Base-by-base conservation (phyloP, 1,140 invertebrate species). In the Bombus superbus region DNA sequence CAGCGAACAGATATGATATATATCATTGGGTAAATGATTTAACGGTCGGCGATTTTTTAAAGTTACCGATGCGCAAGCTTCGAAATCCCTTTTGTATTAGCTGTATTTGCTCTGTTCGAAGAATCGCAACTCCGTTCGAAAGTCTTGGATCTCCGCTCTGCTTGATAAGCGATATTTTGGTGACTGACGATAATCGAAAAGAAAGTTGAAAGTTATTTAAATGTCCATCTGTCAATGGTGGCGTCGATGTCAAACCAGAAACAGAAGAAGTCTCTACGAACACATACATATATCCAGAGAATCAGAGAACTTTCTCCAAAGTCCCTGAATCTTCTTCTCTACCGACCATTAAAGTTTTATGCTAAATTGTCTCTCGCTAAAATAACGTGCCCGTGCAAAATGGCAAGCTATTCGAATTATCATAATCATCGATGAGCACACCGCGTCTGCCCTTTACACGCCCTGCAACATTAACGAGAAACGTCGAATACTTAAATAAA, bases 131-230 rank as follows among this genome's bases (percentile, higher is more conserved):
- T 40, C 15, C 15, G 4, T 76, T 77, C 15, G 57, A 40, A 38
- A 69, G 35, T 40, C 64, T 6, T 0, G 8, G 5, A 18, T 22
- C 10, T 35, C 1, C 13, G 11, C n/a, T 1, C 5, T 22, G 38
- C 28, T 8, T 3, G 28, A 59, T 64, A 66, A 57, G 57, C 47
- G 74, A 75, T 75, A 59, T 76, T 76, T 76, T 40, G 25, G 47
- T 59, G 15, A 10, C 53, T 59, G 74, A 75, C 73, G 47, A 13
- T 15, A n/a, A 15, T 57, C 35, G 25, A 57, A 40, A 75, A 57
- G 53, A 76, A 59, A 76, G 74, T 76, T 11, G 74, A 76, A 76
- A 76, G 53, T 76, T 53, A n/a, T n/a, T 44, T 18, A 38, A 47
- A 74, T 9, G 18, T 75, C 28, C 22, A 28, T 38, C 13, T 72